Conservation (phyloP, 2,113 vertebrate genomes). For the Pycnonotus jocosus region DNA sequence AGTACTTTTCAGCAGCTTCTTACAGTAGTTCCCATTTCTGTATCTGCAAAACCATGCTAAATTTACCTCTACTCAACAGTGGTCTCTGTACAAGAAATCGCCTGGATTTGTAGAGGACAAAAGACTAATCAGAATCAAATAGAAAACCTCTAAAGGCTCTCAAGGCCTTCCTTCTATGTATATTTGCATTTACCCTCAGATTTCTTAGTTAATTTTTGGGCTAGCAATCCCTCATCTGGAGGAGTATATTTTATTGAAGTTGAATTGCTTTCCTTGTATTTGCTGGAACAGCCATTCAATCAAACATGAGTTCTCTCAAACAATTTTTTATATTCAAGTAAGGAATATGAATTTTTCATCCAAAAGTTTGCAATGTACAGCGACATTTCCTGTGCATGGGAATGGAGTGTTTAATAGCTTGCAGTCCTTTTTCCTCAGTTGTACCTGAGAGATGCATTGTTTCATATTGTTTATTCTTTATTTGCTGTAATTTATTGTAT, state of each 20-base stretch:
- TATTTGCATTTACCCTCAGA: slow-evolving; percentile 44
- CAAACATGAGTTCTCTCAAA: slow-evolving; percentile 30
- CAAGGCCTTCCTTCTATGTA: neutral
- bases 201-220: slow-evolving; percentile 54
- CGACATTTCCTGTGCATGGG: neutral
- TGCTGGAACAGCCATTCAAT: slow-evolving; percentile 28
- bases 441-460: neutral
- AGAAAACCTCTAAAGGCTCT: neutral
- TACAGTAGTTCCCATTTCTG: slow-evolving; percentile 13
- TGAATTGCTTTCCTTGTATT: slow-evolving; percentile 13
- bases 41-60: slow-evolving; percentile 25
- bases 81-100: slow-evolving; percentile 40
- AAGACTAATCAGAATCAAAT: slow-evolving; percentile 27
- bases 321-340: neutral
- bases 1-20: slow-evolving; percentile 38
- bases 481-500: neutral
- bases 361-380: neutral
- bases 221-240: slow-evolving; percentile 3
- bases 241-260: neutral
- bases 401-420: neutral
- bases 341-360: slow-evolving; percentile 8
- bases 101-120: slow-evolving; percentile 55
- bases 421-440: neutral
- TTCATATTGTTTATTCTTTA: neutral
- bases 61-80: neutral